Evolutionary conservation across 2,888 invertebrate species (phyloP), one percentile per base, ranked within the genome.

Genomic region (Rotaria magnacalcarata): DNA sequence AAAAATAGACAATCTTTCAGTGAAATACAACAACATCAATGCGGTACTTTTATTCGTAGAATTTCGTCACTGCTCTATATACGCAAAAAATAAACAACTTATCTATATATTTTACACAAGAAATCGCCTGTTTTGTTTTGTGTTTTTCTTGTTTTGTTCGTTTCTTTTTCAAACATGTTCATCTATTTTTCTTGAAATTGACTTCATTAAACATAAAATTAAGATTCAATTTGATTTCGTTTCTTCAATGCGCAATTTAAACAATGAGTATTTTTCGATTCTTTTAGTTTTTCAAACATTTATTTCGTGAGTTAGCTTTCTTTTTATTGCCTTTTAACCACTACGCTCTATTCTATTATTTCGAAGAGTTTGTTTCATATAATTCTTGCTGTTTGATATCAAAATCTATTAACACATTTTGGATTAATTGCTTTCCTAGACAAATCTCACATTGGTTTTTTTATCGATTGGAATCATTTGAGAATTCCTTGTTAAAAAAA

Each of bases 1-100:
- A 41, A n/a, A 27, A 14, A 60, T 27, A 34, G 16, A 54, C 19
- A 34, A 67, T 41, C 67, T 67, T 67, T 67, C 67, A 67, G 67
- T 24, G 41, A 67, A 34, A 67, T 67, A 27, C 67, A 67, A 67
- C 67, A 67, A 67, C 67, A 67, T 67, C 67, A 34, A 67, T 34
- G 34, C 67, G 41, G 67, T 67, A 67, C 34, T 67, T 34, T 67
- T 34, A 34, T 41, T 67, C 27, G 16, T 14, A 19, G 34, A 67
- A 24, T 67, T 19, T 67, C 34, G 67, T 11, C 34, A n/a, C 27
- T 34, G 34, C 34, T 67, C 41, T 67, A 34, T 67, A 67, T 67
- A 34, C 34, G 19, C 34, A 6, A 41, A 34, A 67, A 34, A 34
- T 34, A 67, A 19, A 19, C 14, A 67, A 34, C 5, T 41, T 41